These are phyloP conservation scores for Caenorhabditis parvicauda DNA, from an alignment of 2,888 invertebrate genomes.

Conservation along the genomic window DNA sequence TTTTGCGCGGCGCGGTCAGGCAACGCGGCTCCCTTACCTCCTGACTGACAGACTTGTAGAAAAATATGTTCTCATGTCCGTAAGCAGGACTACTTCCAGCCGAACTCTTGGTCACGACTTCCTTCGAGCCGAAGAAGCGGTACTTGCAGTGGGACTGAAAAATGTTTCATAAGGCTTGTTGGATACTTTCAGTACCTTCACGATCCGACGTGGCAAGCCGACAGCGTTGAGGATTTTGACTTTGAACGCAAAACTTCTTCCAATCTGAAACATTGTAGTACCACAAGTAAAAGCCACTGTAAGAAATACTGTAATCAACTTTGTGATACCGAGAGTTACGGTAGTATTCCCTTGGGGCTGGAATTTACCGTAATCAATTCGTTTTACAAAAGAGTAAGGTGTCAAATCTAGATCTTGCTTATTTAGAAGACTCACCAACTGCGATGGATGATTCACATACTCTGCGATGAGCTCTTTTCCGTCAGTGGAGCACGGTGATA, in stretches of 20 bases:
- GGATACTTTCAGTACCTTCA: slow-evolving; percentile 61
- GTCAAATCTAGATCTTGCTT: too few relatives aligned
- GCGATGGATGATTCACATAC: slow-evolving; percentile 67
- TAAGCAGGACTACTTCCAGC: slow-evolving; percentile 66
- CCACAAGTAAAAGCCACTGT: too few relatives aligned
- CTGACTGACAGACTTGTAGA: slow-evolving; percentile 65
- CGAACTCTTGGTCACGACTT: slow-evolving; percentile 49
- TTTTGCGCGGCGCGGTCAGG: too few relatives aligned
- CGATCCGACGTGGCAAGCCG: slow-evolving; percentile 67
- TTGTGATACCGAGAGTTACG: too few relatives aligned
- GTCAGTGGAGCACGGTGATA: slow-evolving; percentile 66
- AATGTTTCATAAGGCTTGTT: not conserved
- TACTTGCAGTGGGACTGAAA: slow-evolving; percentile 63
- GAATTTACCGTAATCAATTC: too few relatives aligned
- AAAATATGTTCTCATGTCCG: slow-evolving; percentile 65
- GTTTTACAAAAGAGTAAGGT: not conserved
- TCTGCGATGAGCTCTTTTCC: slow-evolving; percentile 67
- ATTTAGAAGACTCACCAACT: slow-evolving; percentile 61
- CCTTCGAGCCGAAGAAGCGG: slow-evolving; percentile 66
- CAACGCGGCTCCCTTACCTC: slow-evolving; percentile 63
- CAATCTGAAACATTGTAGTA: slow-evolving; percentile 63
- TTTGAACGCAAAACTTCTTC: slow-evolving; percentile 66
- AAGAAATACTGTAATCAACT: too few relatives aligned
- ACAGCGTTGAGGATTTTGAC: slow-evolving; percentile 67
- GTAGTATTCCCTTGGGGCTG: too few relatives aligned